Evolutionary conservation across 2,888 invertebrate species (phyloP).

Genomic region (Aphidoletes aphidimyza): DNA sequence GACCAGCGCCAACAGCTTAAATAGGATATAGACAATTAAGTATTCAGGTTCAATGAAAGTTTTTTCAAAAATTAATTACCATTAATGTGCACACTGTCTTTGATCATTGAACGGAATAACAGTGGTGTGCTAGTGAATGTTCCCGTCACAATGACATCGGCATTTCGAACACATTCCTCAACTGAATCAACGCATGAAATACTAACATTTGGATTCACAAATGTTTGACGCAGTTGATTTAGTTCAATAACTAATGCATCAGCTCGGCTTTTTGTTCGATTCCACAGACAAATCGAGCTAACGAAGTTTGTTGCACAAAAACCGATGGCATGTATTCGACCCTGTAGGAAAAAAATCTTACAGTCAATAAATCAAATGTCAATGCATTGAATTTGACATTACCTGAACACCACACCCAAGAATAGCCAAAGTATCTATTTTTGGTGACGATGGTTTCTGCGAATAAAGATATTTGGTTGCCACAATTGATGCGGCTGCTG

Average conservation of each 20-base stretch:
- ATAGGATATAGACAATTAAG: conserved; percentile 50
- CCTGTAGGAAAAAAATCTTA: conserved; percentile 53
- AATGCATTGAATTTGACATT: neutral
- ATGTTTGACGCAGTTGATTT: conserved; percentile 58
- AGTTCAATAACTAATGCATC: conserved; percentile 63
- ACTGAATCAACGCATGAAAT: conserved; percentile 61
- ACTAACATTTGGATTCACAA: conserved; percentile 57
- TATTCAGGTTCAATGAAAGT: neutral
- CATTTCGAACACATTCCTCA: conserved; percentile 68
- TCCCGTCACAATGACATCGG: conserved; percentile 73
- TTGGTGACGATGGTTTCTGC: conserved; percentile 59
- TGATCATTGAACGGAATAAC: conserved; percentile 68
- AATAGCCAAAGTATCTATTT: conserved; percentile 64
- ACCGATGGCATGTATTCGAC: conserved; percentile 68
- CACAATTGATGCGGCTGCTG: conserved; percentile 70
- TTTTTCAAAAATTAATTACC: conserved; percentile 66
- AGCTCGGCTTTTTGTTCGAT: conserved; percentile 66
- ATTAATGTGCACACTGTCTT: conserved; percentile 71
- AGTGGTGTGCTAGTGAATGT: conserved; percentile 69
- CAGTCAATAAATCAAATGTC: neutral
- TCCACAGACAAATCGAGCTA: conserved; percentile 70
- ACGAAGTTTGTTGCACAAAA: conserved; percentile 68
- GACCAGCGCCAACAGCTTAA: conserved; percentile 72
- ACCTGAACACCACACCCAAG: conserved; percentile 70
- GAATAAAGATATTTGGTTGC: conserved; percentile 69